Conservation (phyloP, 2,113 vertebrate genomes). For the Potamarius usumacintae region DNA sequence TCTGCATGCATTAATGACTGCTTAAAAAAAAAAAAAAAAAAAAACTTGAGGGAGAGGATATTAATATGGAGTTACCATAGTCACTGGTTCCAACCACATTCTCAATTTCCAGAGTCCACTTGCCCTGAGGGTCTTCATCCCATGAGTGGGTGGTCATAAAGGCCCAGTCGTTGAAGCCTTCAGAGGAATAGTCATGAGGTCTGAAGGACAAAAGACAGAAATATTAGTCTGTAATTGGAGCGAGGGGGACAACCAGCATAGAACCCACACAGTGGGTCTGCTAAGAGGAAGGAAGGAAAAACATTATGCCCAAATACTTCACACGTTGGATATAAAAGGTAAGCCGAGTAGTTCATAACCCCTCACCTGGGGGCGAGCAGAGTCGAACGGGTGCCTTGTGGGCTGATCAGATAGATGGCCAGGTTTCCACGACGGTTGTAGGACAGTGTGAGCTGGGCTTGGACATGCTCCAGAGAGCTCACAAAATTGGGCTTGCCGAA, state of each 20-base stretch:
- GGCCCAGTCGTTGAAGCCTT: slow-evolving; percentile 97
- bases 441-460: slow-evolving; percentile 89
- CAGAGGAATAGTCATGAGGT: slow-evolving; percentile 91
- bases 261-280: not conserved
- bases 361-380: slow-evolving; percentile 87
- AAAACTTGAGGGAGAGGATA: not conserved
- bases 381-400: slow-evolving; percentile 91
- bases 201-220: slow-evolving; percentile 63
- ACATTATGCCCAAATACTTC: not conserved
- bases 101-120: slow-evolving; percentile 91
- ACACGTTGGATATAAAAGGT: too few relatives aligned
- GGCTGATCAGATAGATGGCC: slow-evolving; percentile 91
- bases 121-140: slow-evolving; percentile 88
- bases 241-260: not conserved
- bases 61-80: slow-evolving; percentile 77
- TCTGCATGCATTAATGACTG: slow-evolving; percentile 7
- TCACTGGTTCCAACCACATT: slow-evolving; percentile 89
- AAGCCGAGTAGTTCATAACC: not conserved
- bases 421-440: slow-evolving; percentile 94
- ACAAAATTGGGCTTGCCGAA: slow-evolving; percentile 79
- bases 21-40: slow-evolving; percentile 15
- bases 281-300: not conserved
- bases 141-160: slow-evolving; percentile 98
- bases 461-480: slow-evolving; percentile 85
- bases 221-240: not conserved